Base-by-base conservation (phyloP, 2,113 vertebrate species). In the Argyrosomus japonicus region DNA sequence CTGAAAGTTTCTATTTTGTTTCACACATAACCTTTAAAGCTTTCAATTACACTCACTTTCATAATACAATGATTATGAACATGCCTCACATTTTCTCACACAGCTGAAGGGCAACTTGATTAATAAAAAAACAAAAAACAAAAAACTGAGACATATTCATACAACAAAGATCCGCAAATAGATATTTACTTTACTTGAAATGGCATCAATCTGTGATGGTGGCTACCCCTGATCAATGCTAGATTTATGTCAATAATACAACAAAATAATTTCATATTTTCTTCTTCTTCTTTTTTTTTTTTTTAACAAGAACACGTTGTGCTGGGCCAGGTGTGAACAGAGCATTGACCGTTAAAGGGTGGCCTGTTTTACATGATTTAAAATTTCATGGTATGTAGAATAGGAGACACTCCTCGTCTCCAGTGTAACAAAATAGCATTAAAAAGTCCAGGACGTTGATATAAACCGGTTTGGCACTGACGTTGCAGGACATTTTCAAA, bases 391-490 rank as follows among this genome's bases (percentile, higher is more conserved):
- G 80, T 43, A 75, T 79, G 76, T 75, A 68, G 60, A 69, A 54
- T 23, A 48, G 32, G 63, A 69, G 69, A 89, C 51, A 60, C 32
- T 87, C 67, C 56, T 79, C 43, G 19, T 83, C 80, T 62, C 80
- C 79, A 47, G 50, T 84, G 57, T 92, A 88, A 91, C 73, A 90
- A 89, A 92, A 90, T 84, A 86, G 84, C 73, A 79, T 90, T 88
- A 91, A 81, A 93, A 92, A 88, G 87, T 87, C 75, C 79, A 76
- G 68, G 82, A 87, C 68, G 58, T 76, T 75, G 79, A 77, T 89
- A 84, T 12, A 91, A 93, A 88, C 77, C 76, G 67, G 91, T 94
- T 95, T 95, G 94, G 94, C 95, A 95, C 93, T 88, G 78, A 87
- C 88, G 81, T 77, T 82, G 73, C 77, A 76, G 81, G 70, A 85